Evolutionary conservation across 2,888 invertebrate species (phyloP), one percentile per base, ranked within the genome.

Genomic region (Lochmaea crataegi): DNA sequence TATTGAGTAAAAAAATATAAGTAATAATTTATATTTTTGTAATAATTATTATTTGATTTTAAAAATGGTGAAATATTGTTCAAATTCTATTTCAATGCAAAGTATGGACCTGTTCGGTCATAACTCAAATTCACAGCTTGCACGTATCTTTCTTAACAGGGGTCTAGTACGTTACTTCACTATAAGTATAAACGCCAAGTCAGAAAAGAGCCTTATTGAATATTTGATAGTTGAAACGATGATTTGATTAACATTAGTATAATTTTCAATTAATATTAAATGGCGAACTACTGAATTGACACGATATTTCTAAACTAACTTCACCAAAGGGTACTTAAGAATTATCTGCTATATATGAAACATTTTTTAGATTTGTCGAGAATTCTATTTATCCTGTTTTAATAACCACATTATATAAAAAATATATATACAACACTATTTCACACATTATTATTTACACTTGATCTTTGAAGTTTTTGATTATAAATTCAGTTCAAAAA

Each of bases 291-390:
- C 18, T 14, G 5, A 18, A 26, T 26, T 58, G 58, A 58, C 2
- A 58, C 22, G 12, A 51, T 26, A 51, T 26, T 16, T n/a, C 57
- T n/a, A 67, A 67, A 58, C 58, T 45, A 58, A 58, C 45, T 68
- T 22, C 14, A 53, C 16, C 16, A 18, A 7, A 53, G 9, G n/a
- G 53, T 18, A 18, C 16, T 11, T 53, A 53, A 53, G 48, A 48
- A 53, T 53, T 53, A 53, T 53, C 9, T 64, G 38, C 41, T 18
- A 64, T 22, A 64, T 22, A 18, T 64, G 16, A 53, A 68, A 70
- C 63, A 71, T 71, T 75, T 75, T 75, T 76, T 75, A 79, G 77
- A 77, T 73, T 77, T 75, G 78, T 76, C 74, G 61, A 65, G 68
- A 68, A 58, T 64, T 45, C 32, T 42, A 65, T 58, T 64, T 65